A percentile compares a stretch with the other conserved stretches of the same genome.
Evolutionary conservation across 2,113 vertebrate genomes (phyloP).

Genomic region (Sinocyclocheilus maitianheensis): DNA sequence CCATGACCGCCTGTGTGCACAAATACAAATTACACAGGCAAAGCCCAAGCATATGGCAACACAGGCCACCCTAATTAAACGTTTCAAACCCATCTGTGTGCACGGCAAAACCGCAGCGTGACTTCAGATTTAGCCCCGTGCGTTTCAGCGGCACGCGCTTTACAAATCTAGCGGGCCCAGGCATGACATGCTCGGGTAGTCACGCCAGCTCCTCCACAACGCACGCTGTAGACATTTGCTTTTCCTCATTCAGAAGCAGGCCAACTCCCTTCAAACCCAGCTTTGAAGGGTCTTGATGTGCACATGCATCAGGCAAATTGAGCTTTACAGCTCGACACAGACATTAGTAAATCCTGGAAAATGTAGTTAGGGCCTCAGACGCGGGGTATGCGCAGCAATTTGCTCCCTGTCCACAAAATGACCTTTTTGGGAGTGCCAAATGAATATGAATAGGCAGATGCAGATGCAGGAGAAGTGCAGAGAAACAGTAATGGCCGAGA

Average conservation of each 20-base stretch:
- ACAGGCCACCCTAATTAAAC: conserved; percentile 66
- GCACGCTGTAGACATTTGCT: not conserved
- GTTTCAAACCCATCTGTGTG: conserved; percentile 59
- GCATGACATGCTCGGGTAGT: not conserved
- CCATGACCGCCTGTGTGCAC: conserved; percentile 53
- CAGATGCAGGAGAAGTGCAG: conserved; percentile 69
- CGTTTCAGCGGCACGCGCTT: conserved; percentile 5
- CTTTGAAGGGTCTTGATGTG: conserved; percentile 46
- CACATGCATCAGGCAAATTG: conserved; percentile 58
- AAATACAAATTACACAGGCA: conserved; percentile 51
- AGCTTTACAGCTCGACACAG: conserved; percentile 53
- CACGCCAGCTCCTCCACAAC: not conserved
- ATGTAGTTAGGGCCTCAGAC: conserved; percentile 45
- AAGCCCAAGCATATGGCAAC: conserved; percentile 54
- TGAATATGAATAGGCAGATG: conserved; percentile 84
- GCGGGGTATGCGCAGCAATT: conserved; percentile 57
- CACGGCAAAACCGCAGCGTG: conserved; percentile 46
- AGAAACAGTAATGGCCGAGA: conserved; percentile 75
- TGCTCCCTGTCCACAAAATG: conserved; percentile 79
- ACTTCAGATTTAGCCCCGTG: conserved; percentile 35
- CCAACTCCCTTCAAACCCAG: conserved; percentile 19
- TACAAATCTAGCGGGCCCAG: not conserved
- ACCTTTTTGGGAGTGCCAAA: conserved; percentile 86
- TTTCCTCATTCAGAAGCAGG: conserved; percentile 22
- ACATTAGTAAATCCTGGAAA: conserved; percentile 57